Base-by-base conservation (phyloP, 2,888 invertebrate species). In the Anorthoa munda region DNA sequence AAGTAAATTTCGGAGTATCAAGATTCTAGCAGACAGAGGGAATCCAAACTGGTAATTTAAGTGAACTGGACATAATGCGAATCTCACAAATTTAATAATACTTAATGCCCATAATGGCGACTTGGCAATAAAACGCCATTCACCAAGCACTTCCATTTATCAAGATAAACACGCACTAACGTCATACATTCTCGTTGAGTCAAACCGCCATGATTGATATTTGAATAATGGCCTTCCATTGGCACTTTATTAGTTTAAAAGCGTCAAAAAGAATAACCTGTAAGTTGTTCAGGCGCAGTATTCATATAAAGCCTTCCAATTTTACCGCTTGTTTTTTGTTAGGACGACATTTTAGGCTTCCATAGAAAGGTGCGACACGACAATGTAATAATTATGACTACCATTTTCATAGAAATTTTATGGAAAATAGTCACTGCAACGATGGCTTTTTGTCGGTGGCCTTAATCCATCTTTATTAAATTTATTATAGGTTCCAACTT, bases 161-260 rank as follows among this genome's bases (percentile, higher is more conserved):
- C 48, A 71, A 51, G 72, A 39, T 26, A 53, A 67, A 53, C 79
- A 59, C 64, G 53, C 48, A 71, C 63, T 53, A 46, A 53, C 59
- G 12, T 59, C 63, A 64, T 48, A 64, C n/a, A 63, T 76, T 63
- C 31, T 48, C 26, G 53, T 31, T 21, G 26, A 45, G 15, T 4
- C 3, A 13, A 23, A 48, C n/a, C 18, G 13, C 45, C n/a, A n/a
- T 31, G 50, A 63, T 58, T 51, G 58, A 26, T 53, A 63, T 31
- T 45, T 63, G 17, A 68, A 18, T 56, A 56, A 50, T 39, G 23
- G 55, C 21, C 26, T 48, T 51, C 23, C 21, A 46, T 77, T 77
- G 61, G 60, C 76, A 50, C 1, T 50, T 61, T 53, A 26, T 63
- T 13, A 15, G 56, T 45, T 18, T 50, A n/a, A 31, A 55, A 45